Evolutionary conservation across 1,140 invertebrate genomes (phyloP), one percentile per base, ranked within the genome.

Genomic region (Patella vulgata): DNA sequence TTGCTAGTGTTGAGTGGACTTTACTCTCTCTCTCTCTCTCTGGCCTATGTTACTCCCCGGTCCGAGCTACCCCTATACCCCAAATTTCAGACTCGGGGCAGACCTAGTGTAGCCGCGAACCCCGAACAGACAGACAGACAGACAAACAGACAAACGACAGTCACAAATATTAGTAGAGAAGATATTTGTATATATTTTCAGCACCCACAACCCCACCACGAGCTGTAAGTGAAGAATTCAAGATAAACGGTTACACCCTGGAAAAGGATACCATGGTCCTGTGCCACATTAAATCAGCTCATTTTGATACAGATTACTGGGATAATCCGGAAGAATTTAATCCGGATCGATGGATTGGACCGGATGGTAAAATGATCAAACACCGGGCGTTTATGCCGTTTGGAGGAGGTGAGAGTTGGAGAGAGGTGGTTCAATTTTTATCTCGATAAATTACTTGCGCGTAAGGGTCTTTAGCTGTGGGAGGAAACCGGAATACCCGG

Each of bases 211-310:
- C 51, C 12, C 31, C 73, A 14, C 70, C 75, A 5, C 65, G 65
- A 31, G 39, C 51, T 4, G 48, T 62, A 12, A 30, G 54, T 3
- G 62, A 61, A 25, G 68, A 69, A 52, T 23, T 68, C 3, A 51
- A 30, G 36, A 61, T 74, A 36, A 40, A 47, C 25, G 70, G 58
- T 12, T 91, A 88, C 67, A 68, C 68, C 50, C 87, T 94, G 44
- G 87, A 88, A 0, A 85, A 86, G 89, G 89, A 93, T 63, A 91
- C 92, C n/a, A 91, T 93, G 87, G 88, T 95, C 1, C 87, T 94
- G 9, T 89, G 89, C 21, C 95, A 94, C 77, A 90, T 93, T 68
- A 89, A 90, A 56, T 89, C 88, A 51, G 88, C 91, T 50, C 85
- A 94, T 25, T 91, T 91, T 86, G 89, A 92, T 71, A 86, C 89